Percentiles rank a stretch among this genome's conserved stretches.
These are phyloP conservation scores for Piprites chloris DNA, from an alignment of 2,113 vertebrate genomes.

Conservation along the genomic window DNA sequence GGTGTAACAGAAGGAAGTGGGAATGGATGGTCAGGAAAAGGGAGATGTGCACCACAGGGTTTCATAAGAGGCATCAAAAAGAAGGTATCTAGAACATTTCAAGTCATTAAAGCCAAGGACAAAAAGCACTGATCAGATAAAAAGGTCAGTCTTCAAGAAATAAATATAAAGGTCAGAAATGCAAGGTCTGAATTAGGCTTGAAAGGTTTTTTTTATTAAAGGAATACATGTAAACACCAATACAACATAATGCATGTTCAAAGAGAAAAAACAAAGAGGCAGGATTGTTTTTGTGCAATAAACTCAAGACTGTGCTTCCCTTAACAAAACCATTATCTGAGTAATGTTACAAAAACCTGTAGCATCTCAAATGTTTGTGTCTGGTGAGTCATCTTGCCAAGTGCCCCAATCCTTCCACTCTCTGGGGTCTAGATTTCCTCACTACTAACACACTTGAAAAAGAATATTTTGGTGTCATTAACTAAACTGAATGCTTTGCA, in stretches of 20 bases:
- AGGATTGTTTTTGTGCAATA: neutral
- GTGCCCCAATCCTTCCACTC: neutral
- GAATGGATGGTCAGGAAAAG: neutral
- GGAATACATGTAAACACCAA: constrained; percentile 35
- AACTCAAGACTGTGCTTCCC: neutral
- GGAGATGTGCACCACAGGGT: neutral
- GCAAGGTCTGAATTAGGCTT: neutral
- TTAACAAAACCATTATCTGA: neutral
- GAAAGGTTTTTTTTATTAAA: constrained; percentile 45
- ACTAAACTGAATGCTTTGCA: neutral
- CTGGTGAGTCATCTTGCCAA: neutral
- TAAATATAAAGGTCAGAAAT: neutral
- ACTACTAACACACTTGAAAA: neutral
- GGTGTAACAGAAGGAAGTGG: neutral
- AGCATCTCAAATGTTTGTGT: neutral
- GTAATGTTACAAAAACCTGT: neutral
- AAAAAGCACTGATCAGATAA: neutral
- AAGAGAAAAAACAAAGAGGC: neutral
- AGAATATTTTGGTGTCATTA: neutral
- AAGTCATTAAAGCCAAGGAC: neutral
- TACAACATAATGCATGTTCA: neutral
- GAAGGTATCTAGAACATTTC: neutral
- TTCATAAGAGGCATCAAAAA: neutral
- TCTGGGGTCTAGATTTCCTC: neutral
- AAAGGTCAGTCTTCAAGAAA: neutral